phyloP scores from a whole-genome alignment of 2,113 vertebrate species.

The Piprites chloris region DNA sequence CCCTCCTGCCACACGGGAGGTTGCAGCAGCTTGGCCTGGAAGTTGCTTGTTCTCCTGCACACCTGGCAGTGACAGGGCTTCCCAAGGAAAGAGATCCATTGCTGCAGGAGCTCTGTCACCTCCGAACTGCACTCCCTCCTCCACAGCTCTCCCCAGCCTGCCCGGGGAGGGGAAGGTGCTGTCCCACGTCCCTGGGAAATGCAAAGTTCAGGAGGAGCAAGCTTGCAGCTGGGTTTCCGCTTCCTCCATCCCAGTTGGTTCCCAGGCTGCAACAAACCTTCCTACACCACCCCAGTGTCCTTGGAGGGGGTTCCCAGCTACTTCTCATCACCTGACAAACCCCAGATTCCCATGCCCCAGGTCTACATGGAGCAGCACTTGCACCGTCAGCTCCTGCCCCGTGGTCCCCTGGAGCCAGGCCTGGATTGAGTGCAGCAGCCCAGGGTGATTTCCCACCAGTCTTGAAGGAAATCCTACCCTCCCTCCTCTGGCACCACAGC shows the following conservation, averaged over 20 bases:
- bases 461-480: neutral
- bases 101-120: neutral
- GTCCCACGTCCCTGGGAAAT: accelerated
- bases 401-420: neutral
- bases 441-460: neutral
- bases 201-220: neutral
- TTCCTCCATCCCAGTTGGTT: neutral
- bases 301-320: neutral
- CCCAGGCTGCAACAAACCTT: neutral
- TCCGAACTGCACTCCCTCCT: neutral
- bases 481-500: neutral
- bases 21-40: too few relatives aligned
- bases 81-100: neutral
- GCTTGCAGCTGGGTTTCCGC: too few relatives aligned
- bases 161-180: neutral
- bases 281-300: accelerated
- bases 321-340: neutral
- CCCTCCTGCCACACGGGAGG: neutral
- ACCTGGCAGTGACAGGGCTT: accelerated
- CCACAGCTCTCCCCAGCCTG: neutral
- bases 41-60: accelerated
- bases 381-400: neutral
- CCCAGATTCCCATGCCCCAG: neutral
- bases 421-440: neutral
- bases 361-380: neutral